A percentile compares a stretch with the other conserved stretches of the same genome.
These are phyloP conservation scores for Eulemur albifrons DNA, from an alignment of 2,797 vertebrate species.

Conservation along the genomic window DNA sequence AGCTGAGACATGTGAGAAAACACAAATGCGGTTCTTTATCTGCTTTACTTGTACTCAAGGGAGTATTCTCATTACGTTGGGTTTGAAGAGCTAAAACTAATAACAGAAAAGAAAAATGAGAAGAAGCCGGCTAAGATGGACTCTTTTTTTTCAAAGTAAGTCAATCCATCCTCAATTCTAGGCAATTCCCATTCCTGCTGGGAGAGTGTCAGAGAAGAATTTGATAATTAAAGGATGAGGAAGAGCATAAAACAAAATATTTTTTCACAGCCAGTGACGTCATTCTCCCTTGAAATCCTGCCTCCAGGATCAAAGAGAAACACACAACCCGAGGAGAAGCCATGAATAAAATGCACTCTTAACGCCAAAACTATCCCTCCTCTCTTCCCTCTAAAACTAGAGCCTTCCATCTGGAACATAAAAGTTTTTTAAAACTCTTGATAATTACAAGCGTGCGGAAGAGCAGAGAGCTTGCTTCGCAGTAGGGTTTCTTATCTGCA, in stretches of 20 bases:
- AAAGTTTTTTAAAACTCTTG: slow-evolving; percentile 73
- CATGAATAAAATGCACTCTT: background rate
- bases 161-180: background rate
- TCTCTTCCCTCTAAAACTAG: background rate
- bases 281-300: slow-evolving; percentile 30
- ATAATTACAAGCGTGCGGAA: slow-evolving; percentile 72
- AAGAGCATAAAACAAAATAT: background rate
- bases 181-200: background rate
- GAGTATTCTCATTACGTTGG: background rate
- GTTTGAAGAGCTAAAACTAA: slow-evolving; percentile 22
- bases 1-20: background rate
- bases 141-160: background rate
- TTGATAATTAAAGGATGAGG: slow-evolving; percentile 6
- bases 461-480: slow-evolving; percentile 77
- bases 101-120: slow-evolving; percentile 32
- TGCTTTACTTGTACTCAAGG: background rate
- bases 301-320: slow-evolving; percentile 39
- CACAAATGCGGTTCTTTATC: background rate
- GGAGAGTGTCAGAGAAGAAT: slow-evolving; percentile 11
- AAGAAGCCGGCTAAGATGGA: background rate
- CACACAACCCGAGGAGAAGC: background rate
- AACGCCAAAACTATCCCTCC: background rate
- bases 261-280: background rate
- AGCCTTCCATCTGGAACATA: slow-evolving; percentile 35
- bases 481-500: slow-evolving; percentile 77